These are phyloP conservation scores for Lepidurus couesii DNA, from an alignment of 1,140 invertebrate species.

Conservation along the genomic window DNA sequence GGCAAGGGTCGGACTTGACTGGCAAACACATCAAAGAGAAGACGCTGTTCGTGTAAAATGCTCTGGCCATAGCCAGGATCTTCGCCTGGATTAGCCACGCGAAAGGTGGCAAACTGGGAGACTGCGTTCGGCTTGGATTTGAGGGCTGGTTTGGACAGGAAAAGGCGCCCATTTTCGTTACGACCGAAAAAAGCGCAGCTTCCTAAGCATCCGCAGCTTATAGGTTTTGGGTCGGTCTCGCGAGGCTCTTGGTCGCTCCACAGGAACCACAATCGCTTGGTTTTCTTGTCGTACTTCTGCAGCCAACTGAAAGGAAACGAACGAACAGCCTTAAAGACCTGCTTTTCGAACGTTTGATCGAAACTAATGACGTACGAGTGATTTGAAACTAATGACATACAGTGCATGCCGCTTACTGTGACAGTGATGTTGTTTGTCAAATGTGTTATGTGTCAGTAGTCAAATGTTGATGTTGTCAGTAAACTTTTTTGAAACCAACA, in stretches of 20 bases:
- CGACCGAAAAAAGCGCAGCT: constrained; percentile 90
- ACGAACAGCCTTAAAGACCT: neutral
- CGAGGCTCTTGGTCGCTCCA: constrained; percentile 62
- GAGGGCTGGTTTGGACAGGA: constrained; percentile 55
- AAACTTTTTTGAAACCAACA: too few species aligned
- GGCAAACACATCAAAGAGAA: constrained; percentile 73
- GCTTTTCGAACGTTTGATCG: constrained; percentile 31
- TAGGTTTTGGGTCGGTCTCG: constrained; percentile 45
- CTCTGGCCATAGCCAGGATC: constrained; percentile 88
- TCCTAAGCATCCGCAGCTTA: constrained; percentile 85
- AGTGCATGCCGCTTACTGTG: too few species aligned
- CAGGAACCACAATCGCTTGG: constrained; percentile 87
- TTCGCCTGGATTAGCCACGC: constrained; percentile 56
- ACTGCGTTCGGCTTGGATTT: neutral
- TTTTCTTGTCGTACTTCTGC: constrained; percentile 77
- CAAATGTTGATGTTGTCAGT: too few species aligned
- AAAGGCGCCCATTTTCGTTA: constrained; percentile 75
- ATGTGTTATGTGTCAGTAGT: too few species aligned
- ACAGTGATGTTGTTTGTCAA: too few species aligned
- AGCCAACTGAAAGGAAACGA: constrained; percentile 57
- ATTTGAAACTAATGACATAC: too few species aligned
- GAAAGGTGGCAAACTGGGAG: constrained; percentile 30
- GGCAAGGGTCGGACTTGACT: neutral
- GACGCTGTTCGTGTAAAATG: constrained; percentile 74
- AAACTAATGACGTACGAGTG: neutral